phyloP scores from a whole-genome alignment of 2,797 vertebrate genomes.

The Eulemur rubriventer region DNA sequence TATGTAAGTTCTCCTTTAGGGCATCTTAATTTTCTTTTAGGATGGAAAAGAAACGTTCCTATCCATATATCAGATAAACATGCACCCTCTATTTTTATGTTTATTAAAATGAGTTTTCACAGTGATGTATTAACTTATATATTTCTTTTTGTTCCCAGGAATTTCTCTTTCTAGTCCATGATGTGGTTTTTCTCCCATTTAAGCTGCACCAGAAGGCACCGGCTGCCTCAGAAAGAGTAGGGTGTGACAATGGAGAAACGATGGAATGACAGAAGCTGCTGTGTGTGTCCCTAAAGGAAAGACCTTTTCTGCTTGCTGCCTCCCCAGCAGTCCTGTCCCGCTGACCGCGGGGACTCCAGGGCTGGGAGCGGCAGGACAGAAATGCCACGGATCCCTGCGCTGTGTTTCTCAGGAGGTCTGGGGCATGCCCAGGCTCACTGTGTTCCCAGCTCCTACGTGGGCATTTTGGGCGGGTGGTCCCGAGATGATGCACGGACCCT shows the following conservation, averaged over 20 bases:
- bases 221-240: neutral
- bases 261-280: neutral
- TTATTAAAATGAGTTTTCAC: neutral
- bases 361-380: neutral
- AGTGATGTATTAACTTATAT: rapidly evolving
- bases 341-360: neutral
- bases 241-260: neutral
- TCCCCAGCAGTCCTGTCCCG: rapidly evolving
- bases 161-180: neutral
- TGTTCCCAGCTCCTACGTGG: rapidly evolving
- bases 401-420: rapidly evolving
- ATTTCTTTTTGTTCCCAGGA: neutral
- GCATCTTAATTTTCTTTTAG: neutral
- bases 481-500: rapidly evolving
- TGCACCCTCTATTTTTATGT: neutral
- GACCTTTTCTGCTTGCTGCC: too few species aligned
- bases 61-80: neutral
- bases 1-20: neutral
- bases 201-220: neutral
- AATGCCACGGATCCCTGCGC: neutral
- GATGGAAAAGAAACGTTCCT: neutral
- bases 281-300: neutral
- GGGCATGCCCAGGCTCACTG: rapidly evolving
- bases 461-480: too few species aligned
- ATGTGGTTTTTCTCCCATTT: neutral